These are phyloP conservation scores for Chrysogorgia sp. DNA, from an alignment of 92 coral and sea anemone species.

Conservation along the genomic window DNA sequence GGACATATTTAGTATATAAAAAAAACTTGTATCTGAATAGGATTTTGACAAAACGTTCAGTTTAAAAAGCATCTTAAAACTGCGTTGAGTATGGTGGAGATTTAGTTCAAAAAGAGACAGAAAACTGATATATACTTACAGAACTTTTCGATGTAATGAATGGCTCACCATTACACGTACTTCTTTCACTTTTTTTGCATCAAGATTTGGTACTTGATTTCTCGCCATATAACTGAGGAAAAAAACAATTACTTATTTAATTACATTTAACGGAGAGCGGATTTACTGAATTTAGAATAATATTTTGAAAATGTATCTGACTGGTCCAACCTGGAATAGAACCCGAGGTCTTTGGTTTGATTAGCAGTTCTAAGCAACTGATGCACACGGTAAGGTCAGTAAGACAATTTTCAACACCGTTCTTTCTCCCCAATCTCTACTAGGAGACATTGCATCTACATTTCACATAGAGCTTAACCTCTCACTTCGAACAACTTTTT, in stretches of 20 bases:
- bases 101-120: background rate
- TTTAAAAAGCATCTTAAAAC: background rate
- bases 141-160: conserved; percentile 70
- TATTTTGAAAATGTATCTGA: no score
- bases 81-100: background rate
- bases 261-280: no score
- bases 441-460: no score
- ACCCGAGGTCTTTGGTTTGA: no score
- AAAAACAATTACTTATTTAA: background rate
- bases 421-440: background rate
- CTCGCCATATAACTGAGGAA: conserved; percentile 75
- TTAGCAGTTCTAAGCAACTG: no score
- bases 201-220: conserved; percentile 82
- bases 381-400: no score
- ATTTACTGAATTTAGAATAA: no score
- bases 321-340: no score
- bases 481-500: background rate
- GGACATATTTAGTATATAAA: background rate
- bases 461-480: no score
- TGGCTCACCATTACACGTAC: conserved; percentile 92
- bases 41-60: background rate
- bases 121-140: conserved; percentile 60
- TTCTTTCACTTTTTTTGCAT: conserved; percentile 69
- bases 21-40: no score
- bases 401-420: no score